Base-by-base conservation (phyloP, 2,113 vertebrate species). In the Sebastes fasciatus region DNA sequence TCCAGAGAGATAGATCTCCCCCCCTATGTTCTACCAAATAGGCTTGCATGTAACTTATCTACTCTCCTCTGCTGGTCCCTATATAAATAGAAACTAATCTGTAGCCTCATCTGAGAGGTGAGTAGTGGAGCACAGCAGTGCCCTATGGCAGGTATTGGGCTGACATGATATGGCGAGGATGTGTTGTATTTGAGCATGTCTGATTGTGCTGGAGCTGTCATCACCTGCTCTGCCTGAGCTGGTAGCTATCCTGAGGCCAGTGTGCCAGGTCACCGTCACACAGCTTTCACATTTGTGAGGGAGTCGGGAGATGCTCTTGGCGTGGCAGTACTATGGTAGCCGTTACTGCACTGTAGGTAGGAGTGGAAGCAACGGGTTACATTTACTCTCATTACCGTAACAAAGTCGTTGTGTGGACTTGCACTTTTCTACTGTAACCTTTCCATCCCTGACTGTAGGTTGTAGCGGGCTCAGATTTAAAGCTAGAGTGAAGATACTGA, bases 111-210 rank as follows among this genome's bases (percentile, higher is more conserved):
- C 83, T 85, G 67, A 77, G 74, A 87, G 80, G 75, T 76, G 46
- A 78, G 71, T 73, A 74, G 79, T 10, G 11, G 60, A 87, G 89
- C 81, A 81, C 87, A 52, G 75, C 75, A 26, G 74, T 78, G 74
- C 84, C 92, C 88, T 42, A 58, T 88, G 82, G 87, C 83, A 85
- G 85, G 62, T 82, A 79, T 83, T 73, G 73, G 80, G 79, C 81
- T 82, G 77, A 88, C 85, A 80, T 87, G 86, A 89, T 89, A 89
- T 79, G 88, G 70, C 17, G 21, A 86, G 80, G 76, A 88, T 73
- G 84, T 84, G 84, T 86, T 88, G 87, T 85, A 80, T 84, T 23
- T 89, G 88, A 88, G 78, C 86, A 78, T 91, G 89, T 86, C 88
- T 23, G 58, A 90, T 88, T 88, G 60, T 84, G 76, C 71, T 70